A percentile compares a stretch with the other conserved stretches of the same genome.
Conservation (phyloP, 2,113 vertebrate species). For the Junco hyemalis region DNA sequence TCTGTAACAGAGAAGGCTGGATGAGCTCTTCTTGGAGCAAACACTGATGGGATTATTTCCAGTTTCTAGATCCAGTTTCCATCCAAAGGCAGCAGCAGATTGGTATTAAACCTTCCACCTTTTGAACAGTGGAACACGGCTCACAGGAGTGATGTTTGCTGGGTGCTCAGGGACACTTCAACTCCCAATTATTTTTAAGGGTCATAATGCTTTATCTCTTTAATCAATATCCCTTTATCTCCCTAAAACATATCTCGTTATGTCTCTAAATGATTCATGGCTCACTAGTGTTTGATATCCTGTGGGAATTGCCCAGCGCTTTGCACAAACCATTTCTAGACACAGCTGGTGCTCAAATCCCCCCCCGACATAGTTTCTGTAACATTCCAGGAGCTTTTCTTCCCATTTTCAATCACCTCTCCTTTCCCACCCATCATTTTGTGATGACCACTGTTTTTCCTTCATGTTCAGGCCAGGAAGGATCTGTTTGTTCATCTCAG, state of each 20-base stretch:
- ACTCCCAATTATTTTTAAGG: background rate
- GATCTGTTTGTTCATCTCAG: accelerated
- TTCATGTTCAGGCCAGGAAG: background rate
- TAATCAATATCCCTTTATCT: background rate
- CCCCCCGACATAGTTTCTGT: accelerated
- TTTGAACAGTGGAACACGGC: accelerated
- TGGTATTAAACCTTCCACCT: background rate
- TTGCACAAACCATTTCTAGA: background rate
- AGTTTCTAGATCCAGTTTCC: background rate
- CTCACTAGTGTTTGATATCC: background rate
- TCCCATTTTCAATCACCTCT: background rate
- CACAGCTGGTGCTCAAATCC: accelerated
- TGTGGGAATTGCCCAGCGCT: background rate
- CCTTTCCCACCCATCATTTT: background rate
- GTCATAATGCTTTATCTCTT: background rate
- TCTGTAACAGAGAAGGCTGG: background rate
- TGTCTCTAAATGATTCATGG: background rate
- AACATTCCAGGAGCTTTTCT: background rate
- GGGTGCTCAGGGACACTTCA: background rate
- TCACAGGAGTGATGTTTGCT: accelerated
- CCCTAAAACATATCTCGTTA: background rate
- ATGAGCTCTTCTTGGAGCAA: background rate
- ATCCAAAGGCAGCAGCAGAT: background rate
- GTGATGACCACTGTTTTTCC: background rate
- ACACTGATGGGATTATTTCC: background rate